A percentile compares a stretch with the other conserved stretches of the same genome.
These are phyloP conservation scores for Eupithecia vulgata DNA, from an alignment of 2,888 invertebrate species.

Conservation along the genomic window DNA sequence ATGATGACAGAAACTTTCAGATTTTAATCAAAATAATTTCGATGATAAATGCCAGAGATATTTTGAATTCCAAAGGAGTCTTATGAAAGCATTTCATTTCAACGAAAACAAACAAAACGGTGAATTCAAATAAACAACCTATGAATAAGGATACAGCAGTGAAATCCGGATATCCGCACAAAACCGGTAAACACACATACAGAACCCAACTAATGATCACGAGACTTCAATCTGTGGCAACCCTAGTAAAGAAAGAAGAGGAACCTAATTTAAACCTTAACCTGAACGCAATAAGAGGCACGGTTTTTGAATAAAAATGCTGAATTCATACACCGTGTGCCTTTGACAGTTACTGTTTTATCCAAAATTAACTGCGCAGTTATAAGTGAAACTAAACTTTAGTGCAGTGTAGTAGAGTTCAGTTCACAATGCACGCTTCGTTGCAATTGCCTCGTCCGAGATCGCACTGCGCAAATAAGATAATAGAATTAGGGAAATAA, in stretches of 20 bases:
- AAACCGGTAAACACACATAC: slow-evolving; percentile 59
- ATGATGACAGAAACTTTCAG: no score
- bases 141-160: slow-evolving; percentile 33
- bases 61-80: slow-evolving; percentile 8
- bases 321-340: slow-evolving; percentile 49
- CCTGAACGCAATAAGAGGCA: slow-evolving; percentile 24
- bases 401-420: slow-evolving; percentile 13
- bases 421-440: slow-evolving; percentile 38
- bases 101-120: slow-evolving; percentile 17
- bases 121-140: slow-evolving; percentile 24
- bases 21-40: slow-evolving; percentile 1
- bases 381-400: slow-evolving; percentile 30
- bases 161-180: slow-evolving; percentile 50
- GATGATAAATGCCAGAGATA: not conserved
- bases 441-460: slow-evolving; percentile 34
- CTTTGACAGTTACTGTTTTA: slow-evolving; percentile 58
- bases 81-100: slow-evolving; percentile 19
- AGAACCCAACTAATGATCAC: slow-evolving; percentile 63
- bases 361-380: slow-evolving; percentile 35
- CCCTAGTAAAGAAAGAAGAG: slow-evolving; percentile 30
- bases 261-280: slow-evolving; percentile 30
- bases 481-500: slow-evolving; percentile 51
- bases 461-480: slow-evolving; percentile 57
- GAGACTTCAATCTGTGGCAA: slow-evolving; percentile 44
- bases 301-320: slow-evolving; percentile 39